Conservation (phyloP, 2,888 invertebrate species). For the Caenorhabditis wallacei region DNA sequence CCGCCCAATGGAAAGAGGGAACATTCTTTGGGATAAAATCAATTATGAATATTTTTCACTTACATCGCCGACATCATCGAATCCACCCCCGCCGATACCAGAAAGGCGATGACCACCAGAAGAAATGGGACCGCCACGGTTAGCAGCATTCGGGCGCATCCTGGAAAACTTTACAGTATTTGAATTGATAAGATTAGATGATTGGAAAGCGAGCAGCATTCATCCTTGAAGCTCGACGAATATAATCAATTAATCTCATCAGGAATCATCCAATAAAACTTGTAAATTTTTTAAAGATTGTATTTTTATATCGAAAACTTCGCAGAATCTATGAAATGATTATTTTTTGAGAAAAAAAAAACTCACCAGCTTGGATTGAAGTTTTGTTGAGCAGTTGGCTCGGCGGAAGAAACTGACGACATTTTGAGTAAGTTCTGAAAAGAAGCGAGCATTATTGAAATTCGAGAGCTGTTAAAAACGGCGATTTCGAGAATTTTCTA, state of each 20-base stretch:
- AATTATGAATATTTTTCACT: background rate
- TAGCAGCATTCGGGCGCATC: slow-evolving; percentile 43
- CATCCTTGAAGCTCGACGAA: too few relatives aligned
- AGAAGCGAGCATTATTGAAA: background rate
- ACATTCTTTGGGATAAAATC: background rate
- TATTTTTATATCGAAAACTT: too few relatives aligned
- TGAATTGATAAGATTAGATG: background rate
- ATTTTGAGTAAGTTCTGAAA: slow-evolving; percentile 57
- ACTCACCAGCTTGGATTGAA: slow-evolving; percentile 74
- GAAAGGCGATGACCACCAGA: slow-evolving; percentile 32
- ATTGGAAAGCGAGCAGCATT: too few relatives aligned
- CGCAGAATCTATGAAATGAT: too few relatives aligned
- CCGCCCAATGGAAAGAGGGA: background rate
- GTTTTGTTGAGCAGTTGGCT: slow-evolving; percentile 65
- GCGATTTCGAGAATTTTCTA: slow-evolving; percentile 30
- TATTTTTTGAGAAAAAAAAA: background rate
- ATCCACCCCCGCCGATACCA: slow-evolving; percentile 32
- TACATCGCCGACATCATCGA: slow-evolving; percentile 49
- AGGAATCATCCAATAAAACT: too few relatives aligned
- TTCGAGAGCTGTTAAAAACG: too few relatives aligned
- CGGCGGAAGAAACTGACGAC: slow-evolving; percentile 66
- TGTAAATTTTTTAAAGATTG: too few relatives aligned
- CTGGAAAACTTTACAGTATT: slow-evolving; percentile 1
- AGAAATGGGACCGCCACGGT: slow-evolving; percentile 32
- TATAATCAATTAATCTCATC: too few relatives aligned